Percentiles rank a stretch among this genome's conserved stretches.
phyloP scores from a whole-genome alignment of 2,797 vertebrate genomes.

The Garrulus glandarius region DNA sequence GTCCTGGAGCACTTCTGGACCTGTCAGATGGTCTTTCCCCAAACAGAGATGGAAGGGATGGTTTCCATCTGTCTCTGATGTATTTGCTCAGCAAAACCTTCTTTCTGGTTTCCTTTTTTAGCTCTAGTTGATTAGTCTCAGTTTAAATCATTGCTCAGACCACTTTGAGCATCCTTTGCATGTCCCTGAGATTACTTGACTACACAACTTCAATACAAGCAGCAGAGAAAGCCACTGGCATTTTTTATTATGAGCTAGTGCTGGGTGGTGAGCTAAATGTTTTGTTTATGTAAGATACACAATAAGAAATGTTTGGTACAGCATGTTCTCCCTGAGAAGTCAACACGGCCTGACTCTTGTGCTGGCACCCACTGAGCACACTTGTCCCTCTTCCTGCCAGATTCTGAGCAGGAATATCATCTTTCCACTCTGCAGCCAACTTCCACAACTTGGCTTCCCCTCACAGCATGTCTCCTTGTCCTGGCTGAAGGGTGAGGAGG shows the following conservation, averaged over 20 bases:
- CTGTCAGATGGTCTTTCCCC: background rate
- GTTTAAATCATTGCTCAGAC: background rate
- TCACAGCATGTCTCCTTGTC: background rate
- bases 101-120: background rate
- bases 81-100: background rate
- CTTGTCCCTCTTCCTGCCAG: background rate
- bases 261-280: background rate
- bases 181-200: background rate
- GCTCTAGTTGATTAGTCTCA: background rate
- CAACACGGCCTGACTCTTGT: background rate
- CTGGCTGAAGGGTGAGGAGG: fast-evolving
- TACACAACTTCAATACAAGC: background rate
- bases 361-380: background rate
- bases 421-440: background rate
- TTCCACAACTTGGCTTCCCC: background rate
- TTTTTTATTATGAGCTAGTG: background rate
- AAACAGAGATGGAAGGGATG: background rate
- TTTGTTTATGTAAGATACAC: slow-evolving; percentile 27
- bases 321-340: slow-evolving; percentile 14
- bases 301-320: slow-evolving; percentile 5
- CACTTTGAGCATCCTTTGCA: background rate
- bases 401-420: background rate
- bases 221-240: background rate
- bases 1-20: background rate
- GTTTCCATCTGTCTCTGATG: background rate